Base-by-base conservation (phyloP, 2,888 invertebrate species). In the Aphidoletes aphidimyza region DNA sequence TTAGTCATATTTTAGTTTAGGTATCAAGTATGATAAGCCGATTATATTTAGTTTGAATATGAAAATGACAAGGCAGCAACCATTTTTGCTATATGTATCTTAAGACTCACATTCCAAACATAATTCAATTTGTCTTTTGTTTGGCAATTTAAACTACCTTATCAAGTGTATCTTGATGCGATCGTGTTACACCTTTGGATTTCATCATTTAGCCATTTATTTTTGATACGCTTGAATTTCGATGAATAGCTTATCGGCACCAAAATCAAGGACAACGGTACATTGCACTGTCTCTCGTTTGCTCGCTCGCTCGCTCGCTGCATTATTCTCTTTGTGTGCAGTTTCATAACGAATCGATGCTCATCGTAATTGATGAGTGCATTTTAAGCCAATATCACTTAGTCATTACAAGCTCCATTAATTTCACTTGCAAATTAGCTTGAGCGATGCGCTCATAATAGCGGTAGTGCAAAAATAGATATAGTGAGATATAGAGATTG, bases 161-260 rank as follows among this genome's bases (percentile, higher is more conserved):
- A 42, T 42, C 42, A 42, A 6, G 42, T 42, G 6, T 42, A 42
- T 42, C 14, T n/a, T n/a, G n/a, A n/a, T n/a, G n/a, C n/a, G n/a
- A n/a, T 54, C 54, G 5, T 22, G 9, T 54, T 3, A 54, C 22
- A 11, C 22, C n/a, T 54, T 22, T 22, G 1, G 54, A 54, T 54
- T 54, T 22, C 54, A 54, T 54, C 54, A 54, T 54, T 54, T 54
- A 54, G n/a, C 54, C n/a, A 26, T 54, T 54, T 54, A 54, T 54
- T 54, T 54, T 54, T 14, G 54, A 26, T 54, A 54, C 54, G 3
- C 22, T 54, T 26, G 26, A 54, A 54, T 54, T n/a, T n/a, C 42
- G 42, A 42, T 42, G 6, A 54, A 54, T 54, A 22, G 3, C 14
- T 42, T 6, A 9, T 42, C 42, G 22, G 22, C 3, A 54, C 26